Percentiles rank a stretch among this genome's conserved stretches.
phyloP scores from a whole-genome alignment of 2,797 vertebrate species.

The Valencia hispanica region DNA sequence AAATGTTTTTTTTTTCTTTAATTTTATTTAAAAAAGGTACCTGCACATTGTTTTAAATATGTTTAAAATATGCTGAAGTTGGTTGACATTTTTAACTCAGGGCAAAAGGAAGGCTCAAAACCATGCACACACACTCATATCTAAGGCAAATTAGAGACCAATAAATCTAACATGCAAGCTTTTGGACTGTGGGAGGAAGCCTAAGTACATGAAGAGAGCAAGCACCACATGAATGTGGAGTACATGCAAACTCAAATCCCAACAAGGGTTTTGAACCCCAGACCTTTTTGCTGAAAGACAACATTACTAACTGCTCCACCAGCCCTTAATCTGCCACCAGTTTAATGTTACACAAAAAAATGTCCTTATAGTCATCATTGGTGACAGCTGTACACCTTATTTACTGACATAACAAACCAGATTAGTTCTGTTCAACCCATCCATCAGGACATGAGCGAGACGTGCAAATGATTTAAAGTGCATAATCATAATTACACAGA shows the following conservation, averaged over 20 bases:
- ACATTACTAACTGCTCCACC: background rate
- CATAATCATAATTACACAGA: slow-evolving; percentile 17
- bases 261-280: background rate
- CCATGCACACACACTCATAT: too few relatives aligned
- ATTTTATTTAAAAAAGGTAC: background rate
- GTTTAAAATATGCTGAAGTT: background rate
- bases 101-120: background rate
- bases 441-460: slow-evolving; percentile 2
- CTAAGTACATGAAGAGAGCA: background rate
- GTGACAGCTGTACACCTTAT: background rate
- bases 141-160: background rate
- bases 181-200: background rate
- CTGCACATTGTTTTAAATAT: background rate
- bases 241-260: background rate
- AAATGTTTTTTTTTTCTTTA: too few relatives aligned
- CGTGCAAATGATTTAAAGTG: background rate
- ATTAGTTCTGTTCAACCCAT: slow-evolving; percentile 28
- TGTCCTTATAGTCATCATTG: background rate
- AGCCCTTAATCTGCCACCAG: background rate
- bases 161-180: background rate
- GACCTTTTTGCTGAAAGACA: background rate
- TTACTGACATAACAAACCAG: slow-evolving; percentile 20
- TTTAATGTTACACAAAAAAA: background rate
- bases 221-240: too few relatives aligned
- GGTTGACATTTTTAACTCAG: too few relatives aligned